phyloP scores from a whole-genome alignment of 2,113 vertebrate species.

The Salminus brasiliensis region DNA sequence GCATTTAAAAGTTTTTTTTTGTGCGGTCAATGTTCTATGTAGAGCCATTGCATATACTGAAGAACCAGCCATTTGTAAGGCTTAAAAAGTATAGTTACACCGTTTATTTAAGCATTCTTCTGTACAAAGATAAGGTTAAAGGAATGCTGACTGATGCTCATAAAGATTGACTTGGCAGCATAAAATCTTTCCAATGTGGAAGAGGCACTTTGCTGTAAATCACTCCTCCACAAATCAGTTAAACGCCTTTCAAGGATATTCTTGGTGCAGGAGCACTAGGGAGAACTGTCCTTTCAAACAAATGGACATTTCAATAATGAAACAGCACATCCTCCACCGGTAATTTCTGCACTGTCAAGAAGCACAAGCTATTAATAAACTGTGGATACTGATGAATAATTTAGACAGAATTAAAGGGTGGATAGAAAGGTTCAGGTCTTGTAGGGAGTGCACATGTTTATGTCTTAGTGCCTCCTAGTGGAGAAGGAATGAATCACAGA shows the following conservation, averaged over 20 bases:
- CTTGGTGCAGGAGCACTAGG: not conserved
- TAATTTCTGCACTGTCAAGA: constrained; percentile 22
- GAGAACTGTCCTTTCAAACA: not conserved
- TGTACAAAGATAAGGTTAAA: no score
- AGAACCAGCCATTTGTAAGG: no score
- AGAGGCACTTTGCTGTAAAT: not conserved
- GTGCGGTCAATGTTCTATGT: no score
- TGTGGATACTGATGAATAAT: constrained; percentile 14
- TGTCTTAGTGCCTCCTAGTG: constrained; percentile 42
- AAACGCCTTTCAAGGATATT: constrained; percentile 13
- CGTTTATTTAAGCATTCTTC: no score
- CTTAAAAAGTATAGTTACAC: no score
- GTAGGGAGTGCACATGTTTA: not conserved
- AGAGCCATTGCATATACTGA: no score
- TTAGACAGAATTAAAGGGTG: constrained; percentile 5
- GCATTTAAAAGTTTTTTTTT: no score
- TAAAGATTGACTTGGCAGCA: not conserved
- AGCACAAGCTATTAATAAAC: constrained; percentile 19
- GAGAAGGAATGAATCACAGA: not conserved
- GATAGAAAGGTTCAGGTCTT: not conserved
- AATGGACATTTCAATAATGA: constrained; percentile 37
- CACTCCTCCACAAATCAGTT: not conserved
- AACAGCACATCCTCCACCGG: not conserved
- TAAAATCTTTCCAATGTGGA: not conserved
- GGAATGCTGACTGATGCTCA: not conserved